These are phyloP conservation scores for Phytoseiulus persimilis DNA, from an alignment of 2,888 invertebrate genomes.

Conservation along the genomic window DNA sequence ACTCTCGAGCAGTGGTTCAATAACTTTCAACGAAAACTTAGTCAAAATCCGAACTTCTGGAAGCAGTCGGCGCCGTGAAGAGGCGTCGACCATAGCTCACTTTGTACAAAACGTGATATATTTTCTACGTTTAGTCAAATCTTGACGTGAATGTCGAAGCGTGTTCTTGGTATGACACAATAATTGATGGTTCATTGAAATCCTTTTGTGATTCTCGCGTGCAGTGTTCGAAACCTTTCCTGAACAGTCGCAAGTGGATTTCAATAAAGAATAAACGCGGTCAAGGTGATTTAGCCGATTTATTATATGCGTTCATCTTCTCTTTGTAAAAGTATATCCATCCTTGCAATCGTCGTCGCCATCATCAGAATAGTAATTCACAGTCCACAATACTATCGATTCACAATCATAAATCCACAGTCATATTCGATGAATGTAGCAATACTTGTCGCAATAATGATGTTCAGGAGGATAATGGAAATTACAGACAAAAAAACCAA, in stretches of 20 bases:
- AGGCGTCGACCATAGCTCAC: neutral
- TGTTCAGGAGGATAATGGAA: neutral
- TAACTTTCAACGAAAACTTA: slow-evolving; percentile 77
- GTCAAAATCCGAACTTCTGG: slow-evolving; percentile 91
- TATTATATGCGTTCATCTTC: neutral
- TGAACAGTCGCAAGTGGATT: too few species aligned
- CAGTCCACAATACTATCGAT: neutral
- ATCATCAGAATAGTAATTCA: neutral
- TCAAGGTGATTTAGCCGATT: neutral
- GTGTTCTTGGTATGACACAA: too few species aligned
- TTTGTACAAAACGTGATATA: neutral
- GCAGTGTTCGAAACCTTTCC: too few species aligned
- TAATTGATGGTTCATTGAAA: too few species aligned
- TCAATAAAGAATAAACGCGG: neutral
- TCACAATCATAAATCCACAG: neutral
- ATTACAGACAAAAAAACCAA: neutral
- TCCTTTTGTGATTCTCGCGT: too few species aligned
- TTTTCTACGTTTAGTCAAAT: neutral
- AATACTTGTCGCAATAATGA: neutral
- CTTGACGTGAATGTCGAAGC: too few species aligned
- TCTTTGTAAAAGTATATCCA: slow-evolving; percentile 5
- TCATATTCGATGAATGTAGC: neutral
- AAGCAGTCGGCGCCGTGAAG: slow-evolving; percentile 49
- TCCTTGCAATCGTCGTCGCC: neutral
- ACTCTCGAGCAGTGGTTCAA: slow-evolving; percentile 86